Evolutionary conservation across 1,140 invertebrate genomes (phyloP).

Genomic region (Drosophila ficusphila): DNA sequence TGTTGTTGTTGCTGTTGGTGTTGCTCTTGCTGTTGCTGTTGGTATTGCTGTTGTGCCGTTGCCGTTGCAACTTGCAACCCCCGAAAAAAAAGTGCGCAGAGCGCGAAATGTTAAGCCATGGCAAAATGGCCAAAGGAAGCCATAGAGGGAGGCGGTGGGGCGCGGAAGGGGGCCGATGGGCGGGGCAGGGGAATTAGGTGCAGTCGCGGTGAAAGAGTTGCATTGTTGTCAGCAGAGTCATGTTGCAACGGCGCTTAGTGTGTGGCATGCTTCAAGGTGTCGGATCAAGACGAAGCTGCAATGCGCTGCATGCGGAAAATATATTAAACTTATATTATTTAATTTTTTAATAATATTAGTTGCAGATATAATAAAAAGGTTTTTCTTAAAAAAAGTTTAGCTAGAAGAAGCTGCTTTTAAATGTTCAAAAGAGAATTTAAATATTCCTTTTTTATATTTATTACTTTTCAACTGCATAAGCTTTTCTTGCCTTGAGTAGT

Average conservation of each 20-base stretch:
- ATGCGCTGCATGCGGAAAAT: slow-evolving; percentile 44
- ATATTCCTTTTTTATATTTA: not conserved
- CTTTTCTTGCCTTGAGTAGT: not conserved
- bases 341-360: no score
- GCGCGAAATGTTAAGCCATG: slow-evolving; percentile 53
- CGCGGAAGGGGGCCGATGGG: not conserved
- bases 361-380: no score
- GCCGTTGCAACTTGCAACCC: slow-evolving; percentile 30
- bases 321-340: no score
- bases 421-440: not conserved
- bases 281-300: slow-evolving; percentile 32
- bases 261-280: slow-evolving; percentile 41
- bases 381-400: not conserved
- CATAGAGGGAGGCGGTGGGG: slow-evolving; percentile 2
- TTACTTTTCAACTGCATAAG: not conserved
- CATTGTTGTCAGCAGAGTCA: slow-evolving; percentile 75
- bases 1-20: slow-evolving; percentile 31
- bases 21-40: slow-evolving; percentile 37
- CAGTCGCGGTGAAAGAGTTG: slow-evolving; percentile 52
- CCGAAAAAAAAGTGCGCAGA: slow-evolving; percentile 51
- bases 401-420: not conserved
- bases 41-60: slow-evolving; percentile 31
- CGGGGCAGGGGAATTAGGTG: slow-evolving; percentile 10
- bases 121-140: slow-evolving; percentile 74
- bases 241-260: slow-evolving; percentile 74